Conservation (phyloP, 2,113 vertebrate species). For the Thinocorus orbignyianus region DNA sequence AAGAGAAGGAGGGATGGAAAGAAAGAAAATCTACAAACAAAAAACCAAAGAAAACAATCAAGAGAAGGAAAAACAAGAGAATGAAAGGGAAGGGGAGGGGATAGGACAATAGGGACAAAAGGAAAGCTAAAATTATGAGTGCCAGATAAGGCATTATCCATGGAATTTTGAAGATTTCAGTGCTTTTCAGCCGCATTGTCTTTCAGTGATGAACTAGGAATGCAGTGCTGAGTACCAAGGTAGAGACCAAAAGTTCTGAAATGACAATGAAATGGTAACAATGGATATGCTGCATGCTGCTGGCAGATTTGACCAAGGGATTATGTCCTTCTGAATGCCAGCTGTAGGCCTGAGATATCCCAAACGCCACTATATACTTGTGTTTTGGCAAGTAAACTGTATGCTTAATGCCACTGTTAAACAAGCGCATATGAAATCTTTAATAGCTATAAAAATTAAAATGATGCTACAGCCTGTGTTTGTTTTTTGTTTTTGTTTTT, state of each 20-base stretch:
- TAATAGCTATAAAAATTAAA: background rate
- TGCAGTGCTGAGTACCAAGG: background rate
- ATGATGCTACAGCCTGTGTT: background rate
- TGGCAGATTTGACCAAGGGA: background rate
- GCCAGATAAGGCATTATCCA: background rate
- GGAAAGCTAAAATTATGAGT: background rate
- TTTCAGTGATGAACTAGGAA: background rate
- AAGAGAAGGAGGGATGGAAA: background rate
- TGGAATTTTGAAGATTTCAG: background rate
- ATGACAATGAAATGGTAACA: background rate
- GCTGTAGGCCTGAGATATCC: background rate
- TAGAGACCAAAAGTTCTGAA: background rate
- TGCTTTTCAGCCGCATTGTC: background rate
- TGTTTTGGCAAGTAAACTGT: background rate
- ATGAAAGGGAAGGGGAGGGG: accelerated
- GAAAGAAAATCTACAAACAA: background rate
- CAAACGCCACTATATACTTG: background rate
- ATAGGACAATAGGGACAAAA: background rate
- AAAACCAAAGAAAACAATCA: too few relatives aligned
- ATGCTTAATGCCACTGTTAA: background rate
- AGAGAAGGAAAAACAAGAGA: too few relatives aligned
- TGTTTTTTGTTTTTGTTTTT: background rate
- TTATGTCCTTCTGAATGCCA: background rate
- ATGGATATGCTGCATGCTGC: background rate
- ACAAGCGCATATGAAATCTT: background rate